phyloP scores from a whole-genome alignment of 1,140 invertebrate genomes.

The Maniola jurtina region DNA sequence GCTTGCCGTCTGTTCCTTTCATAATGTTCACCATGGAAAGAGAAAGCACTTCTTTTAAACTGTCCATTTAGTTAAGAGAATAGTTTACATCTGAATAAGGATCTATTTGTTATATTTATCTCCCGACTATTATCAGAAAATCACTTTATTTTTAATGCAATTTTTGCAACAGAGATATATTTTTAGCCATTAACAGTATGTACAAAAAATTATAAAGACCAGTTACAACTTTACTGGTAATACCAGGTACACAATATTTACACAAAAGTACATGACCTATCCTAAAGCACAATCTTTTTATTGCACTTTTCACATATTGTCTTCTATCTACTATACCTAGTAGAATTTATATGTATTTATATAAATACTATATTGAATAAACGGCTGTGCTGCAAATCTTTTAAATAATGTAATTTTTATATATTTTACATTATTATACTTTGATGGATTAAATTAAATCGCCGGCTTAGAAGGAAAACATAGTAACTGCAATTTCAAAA shows the following conservation, averaged over 20 bases:
- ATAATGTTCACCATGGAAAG: too few species aligned
- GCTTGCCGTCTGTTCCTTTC: too few species aligned
- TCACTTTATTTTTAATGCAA: not conserved
- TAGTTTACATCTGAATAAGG: too few species aligned
- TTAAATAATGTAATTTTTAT: too few species aligned
- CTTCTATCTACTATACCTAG: slow-evolving; percentile 33
- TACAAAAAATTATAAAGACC: slow-evolving; percentile 8
- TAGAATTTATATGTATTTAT: slow-evolving; percentile 1
- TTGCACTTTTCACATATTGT: slow-evolving; percentile 72
- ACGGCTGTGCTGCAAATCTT: not conserved
- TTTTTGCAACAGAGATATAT: not conserved
- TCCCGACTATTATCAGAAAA: not conserved
- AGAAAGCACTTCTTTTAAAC: too few species aligned
- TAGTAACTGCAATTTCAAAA: too few species aligned
- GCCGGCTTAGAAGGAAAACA: too few species aligned
- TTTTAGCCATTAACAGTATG: not conserved
- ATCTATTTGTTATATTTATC: too few species aligned
- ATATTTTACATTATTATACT: too few species aligned
- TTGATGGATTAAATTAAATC: too few species aligned
- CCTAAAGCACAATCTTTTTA: slow-evolving; percentile 68
- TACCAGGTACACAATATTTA: slow-evolving; percentile 43
- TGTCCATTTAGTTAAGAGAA: too few species aligned
- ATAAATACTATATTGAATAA: not conserved
- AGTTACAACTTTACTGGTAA: slow-evolving; percentile 17
- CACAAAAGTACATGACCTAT: slow-evolving; percentile 30